A percentile compares a stretch with the other conserved stretches of the same genome.
Evolutionary conservation across 2,797 vertebrate genomes (phyloP).

Genomic region (Cetoscarus ocellatus): DNA sequence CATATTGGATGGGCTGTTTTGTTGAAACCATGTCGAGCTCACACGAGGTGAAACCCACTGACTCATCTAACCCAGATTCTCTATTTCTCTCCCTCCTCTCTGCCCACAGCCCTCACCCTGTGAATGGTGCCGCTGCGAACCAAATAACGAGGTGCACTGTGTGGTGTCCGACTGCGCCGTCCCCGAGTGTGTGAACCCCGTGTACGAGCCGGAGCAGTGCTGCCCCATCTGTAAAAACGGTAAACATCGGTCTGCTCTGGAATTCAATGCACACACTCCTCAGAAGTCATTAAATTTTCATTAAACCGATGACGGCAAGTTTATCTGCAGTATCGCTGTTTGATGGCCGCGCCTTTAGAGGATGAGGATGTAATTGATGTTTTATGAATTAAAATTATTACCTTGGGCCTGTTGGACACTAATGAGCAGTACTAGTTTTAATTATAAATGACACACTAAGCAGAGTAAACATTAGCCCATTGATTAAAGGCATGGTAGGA

Average conservation of each 20-base stretch:
- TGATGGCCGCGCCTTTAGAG: conserved; percentile 60
- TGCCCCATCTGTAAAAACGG: conserved; percentile 99
- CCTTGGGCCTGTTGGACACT: conserved; percentile 71
- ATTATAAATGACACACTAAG: conserved; percentile 84
- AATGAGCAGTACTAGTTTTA: conserved; percentile 81
- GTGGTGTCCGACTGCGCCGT: conserved; percentile 99
- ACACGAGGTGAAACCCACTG: conserved; percentile 31
- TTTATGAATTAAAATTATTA: conserved; percentile 83
- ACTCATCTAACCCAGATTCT: conserved; percentile 60
- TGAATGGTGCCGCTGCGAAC: conserved; percentile 99
- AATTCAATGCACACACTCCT: conserved; percentile 39
- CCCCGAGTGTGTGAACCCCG: conserved; percentile 99
- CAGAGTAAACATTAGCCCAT: conserved; percentile 84
- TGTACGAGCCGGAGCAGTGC: conserved; percentile 99
- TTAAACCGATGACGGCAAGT: conserved; percentile 56
- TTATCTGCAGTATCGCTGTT: conserved; percentile 59
- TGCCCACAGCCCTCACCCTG: conserved; percentile 95
- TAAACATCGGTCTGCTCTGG: conserved; percentile 82
- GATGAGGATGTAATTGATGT: conserved; percentile 76
- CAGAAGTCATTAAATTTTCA: conserved; percentile 64
- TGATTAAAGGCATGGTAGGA: conserved; percentile 81
- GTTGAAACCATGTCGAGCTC: background rate
- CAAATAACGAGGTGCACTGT: conserved; percentile 99
- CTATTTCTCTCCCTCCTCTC: conserved; percentile 36
- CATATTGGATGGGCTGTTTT: background rate